Conservation (phyloP, 2,888 invertebrate genomes). For the Helicoverpa assulta region DNA sequence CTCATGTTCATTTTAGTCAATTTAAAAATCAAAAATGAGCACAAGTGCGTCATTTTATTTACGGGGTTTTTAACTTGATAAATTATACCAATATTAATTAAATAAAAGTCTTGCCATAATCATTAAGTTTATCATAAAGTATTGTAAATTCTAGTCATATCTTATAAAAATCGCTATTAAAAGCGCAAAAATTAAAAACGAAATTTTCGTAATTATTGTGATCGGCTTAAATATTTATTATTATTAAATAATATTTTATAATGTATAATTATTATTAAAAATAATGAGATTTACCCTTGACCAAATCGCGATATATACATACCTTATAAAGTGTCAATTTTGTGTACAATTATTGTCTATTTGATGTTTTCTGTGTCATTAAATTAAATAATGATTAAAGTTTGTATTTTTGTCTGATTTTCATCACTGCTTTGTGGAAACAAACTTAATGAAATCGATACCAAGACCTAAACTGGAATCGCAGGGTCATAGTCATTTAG, state of each 20-base stretch:
- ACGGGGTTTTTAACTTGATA: too few species aligned
- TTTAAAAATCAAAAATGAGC: too few species aligned
- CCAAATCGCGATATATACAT: constrained; percentile 74
- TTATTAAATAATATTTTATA: constrained; percentile 44
- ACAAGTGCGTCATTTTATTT: too few species aligned
- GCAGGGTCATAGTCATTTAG: too few species aligned
- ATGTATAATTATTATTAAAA: constrained; percentile 57
- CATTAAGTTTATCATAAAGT: constrained; percentile 45
- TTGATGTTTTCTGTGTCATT: constrained; percentile 76
- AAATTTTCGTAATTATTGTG: constrained; percentile 64
- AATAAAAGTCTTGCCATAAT: constrained; percentile 57
- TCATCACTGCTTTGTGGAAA: background rate
- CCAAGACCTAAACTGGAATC: too few species aligned
- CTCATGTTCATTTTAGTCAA: background rate
- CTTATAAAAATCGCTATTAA: constrained; percentile 34
- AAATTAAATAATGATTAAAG: constrained; percentile 66
- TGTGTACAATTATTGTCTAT: constrained; percentile 75
- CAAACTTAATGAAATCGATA: background rate
- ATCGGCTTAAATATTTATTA: constrained; percentile 68
- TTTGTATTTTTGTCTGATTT: constrained; percentile 16
- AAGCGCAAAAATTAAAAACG: constrained; percentile 42
- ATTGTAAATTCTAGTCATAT: constrained; percentile 45
- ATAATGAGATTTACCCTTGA: constrained; percentile 68
- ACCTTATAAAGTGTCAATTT: constrained; percentile 77
- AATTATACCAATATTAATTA: constrained; percentile 17